Percentiles rank a stretch among this genome's conserved stretches.
phyloP scores from a whole-genome alignment of 2,797 vertebrate genomes.

The Syndactyla subalaris region DNA sequence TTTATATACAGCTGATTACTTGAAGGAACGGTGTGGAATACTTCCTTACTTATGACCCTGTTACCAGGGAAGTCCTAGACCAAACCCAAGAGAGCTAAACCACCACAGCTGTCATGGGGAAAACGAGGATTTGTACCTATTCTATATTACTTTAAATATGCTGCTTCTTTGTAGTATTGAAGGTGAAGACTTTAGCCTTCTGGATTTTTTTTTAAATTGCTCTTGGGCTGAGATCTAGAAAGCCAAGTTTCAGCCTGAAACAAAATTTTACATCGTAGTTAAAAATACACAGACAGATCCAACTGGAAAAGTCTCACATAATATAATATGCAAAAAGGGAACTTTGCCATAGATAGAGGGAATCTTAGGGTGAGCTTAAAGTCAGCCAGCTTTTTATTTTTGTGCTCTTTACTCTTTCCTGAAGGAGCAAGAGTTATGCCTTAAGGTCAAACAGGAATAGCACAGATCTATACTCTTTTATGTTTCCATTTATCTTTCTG shows the following conservation, averaged over 20 bases:
- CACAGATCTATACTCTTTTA: constrained; percentile 18
- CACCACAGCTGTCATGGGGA: neutral
- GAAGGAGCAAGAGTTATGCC: neutral
- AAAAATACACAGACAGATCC: constrained; percentile 72
- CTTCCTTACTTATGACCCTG: too few species aligned
- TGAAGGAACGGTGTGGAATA: too few species aligned
- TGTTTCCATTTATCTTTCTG: neutral
- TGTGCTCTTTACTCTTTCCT: neutral
- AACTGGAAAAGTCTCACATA: constrained; percentile 66
- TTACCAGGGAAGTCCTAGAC: too few species aligned
- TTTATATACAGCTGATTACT: too few species aligned
- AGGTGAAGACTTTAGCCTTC: neutral
- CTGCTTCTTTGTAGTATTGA: neutral
- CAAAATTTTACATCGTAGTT: constrained; percentile 66
- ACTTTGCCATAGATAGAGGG: constrained; percentile 51
- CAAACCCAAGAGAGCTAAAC: too few species aligned
- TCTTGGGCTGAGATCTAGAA: constrained; percentile 23
- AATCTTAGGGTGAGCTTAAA: constrained; percentile 42
- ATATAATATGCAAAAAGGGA: constrained; percentile 73
- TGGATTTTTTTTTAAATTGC: neutral
- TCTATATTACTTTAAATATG: neutral
- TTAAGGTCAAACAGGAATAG: constrained; percentile 15
- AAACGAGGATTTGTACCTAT: neutral
- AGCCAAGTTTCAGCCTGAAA: constrained; percentile 66
- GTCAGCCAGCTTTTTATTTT: constrained; percentile 12